Conservation (phyloP, 2,797 vertebrate species). For the Potorous gilbertii region DNA sequence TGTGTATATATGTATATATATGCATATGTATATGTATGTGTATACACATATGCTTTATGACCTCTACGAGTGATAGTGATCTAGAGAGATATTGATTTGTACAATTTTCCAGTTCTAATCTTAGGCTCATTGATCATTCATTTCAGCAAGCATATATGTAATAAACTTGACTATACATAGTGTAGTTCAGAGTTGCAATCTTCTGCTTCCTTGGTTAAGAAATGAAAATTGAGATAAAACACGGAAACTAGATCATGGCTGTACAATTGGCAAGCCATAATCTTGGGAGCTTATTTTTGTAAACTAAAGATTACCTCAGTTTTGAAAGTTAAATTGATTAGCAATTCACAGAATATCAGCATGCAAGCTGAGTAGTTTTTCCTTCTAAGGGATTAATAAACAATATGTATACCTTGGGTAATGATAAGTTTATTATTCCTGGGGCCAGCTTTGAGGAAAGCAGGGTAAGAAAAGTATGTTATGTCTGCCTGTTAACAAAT, state of each 20-base stretch:
- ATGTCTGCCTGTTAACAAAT: slow-evolving; percentile 75
- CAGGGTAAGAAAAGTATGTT: background rate
- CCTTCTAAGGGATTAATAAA: slow-evolving; percentile 74
- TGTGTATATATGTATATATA: too few species aligned
- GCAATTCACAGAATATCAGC: slow-evolving; percentile 63
- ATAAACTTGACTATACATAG: background rate
- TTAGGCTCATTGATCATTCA: background rate
- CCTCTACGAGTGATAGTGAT: background rate
- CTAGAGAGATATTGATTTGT: background rate
- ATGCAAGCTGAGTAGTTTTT: slow-evolving; percentile 65
- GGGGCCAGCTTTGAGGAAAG: slow-evolving; percentile 69
- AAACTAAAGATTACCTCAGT: slow-evolving; percentile 57
- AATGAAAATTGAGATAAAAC: background rate
- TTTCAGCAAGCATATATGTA: background rate
- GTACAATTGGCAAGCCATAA: slow-evolving; percentile 21
- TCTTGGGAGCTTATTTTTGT: slow-evolving; percentile 40
- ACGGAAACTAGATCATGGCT: background rate
- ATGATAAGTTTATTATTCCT: slow-evolving; percentile 69
- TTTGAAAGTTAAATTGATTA: slow-evolving; percentile 52
- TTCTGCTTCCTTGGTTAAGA: background rate
- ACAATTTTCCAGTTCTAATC: background rate
- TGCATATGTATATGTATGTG: too few species aligned
- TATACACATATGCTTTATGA: background rate
- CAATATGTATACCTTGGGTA: slow-evolving; percentile 67
- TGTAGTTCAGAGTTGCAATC: slow-evolving; percentile 16